Conservation (phyloP, 2,113 vertebrate genomes). For the Indicator maculatus region DNA sequence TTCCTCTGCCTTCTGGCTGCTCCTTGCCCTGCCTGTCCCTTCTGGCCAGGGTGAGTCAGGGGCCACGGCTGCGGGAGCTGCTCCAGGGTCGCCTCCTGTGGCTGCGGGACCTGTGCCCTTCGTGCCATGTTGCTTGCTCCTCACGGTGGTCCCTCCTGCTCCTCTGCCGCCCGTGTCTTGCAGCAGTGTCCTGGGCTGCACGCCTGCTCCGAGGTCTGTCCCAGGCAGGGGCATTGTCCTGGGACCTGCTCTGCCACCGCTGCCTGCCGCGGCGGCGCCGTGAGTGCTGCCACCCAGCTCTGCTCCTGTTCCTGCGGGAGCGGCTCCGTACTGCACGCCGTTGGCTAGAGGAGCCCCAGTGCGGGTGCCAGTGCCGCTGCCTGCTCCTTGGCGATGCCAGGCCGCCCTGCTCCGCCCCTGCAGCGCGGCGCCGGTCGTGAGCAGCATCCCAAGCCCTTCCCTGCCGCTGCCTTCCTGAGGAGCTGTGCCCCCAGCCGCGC, state of each 20-base stretch:
- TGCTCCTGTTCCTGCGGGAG: neutral
- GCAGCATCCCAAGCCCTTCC: neutral
- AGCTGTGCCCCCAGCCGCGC: neutral
- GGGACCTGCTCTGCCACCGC: neutral
- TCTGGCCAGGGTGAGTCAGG: neutral
- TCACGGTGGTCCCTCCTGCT: neutral
- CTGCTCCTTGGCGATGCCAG: neutral
- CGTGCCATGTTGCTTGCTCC: neutral
- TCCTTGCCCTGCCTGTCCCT: neutral
- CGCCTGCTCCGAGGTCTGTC: neutral
- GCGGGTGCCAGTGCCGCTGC: too few species aligned
- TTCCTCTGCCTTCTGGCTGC: neutral
- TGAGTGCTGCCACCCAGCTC: neutral
- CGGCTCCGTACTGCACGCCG: neutral
- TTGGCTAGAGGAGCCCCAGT: neutral
- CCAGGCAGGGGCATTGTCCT: neutral
- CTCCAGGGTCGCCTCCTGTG: neutral
- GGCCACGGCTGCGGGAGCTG: neutral
- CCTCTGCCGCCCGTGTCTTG: too few species aligned
- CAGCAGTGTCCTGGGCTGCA: neutral
- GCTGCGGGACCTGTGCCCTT: neutral
- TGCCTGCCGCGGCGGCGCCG: too few species aligned
- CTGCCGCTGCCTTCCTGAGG: rapidly evolving
- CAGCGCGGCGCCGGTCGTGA: rapidly evolving
- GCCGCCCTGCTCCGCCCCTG: rapidly evolving